Base-by-base conservation (phyloP, 2,113 vertebrate species). In the Myxocyprinus asiaticus region DNA sequence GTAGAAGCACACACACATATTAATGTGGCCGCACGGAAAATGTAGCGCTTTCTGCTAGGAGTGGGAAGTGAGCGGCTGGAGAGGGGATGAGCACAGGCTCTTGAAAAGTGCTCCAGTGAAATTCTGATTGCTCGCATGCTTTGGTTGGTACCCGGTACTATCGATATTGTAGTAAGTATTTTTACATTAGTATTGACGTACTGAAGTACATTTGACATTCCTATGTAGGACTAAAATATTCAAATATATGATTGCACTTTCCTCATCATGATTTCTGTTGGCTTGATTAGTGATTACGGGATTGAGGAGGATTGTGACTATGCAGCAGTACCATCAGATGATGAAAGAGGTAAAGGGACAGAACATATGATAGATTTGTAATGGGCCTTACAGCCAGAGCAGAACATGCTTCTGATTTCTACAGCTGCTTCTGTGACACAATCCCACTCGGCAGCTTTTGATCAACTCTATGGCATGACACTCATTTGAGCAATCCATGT, bases 391-490 rank as follows among this genome's bases (percentile, higher is more conserved):
- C 47, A 77, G 67, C 45, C 74, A 67, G 76, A 22, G 53, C 63
- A 12, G 22, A 78, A 75, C 50, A 65, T 8, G 59, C 65, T 59
- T 70, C 65, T 6, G 65, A 59, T 56, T 78, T 51, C 79, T 79
- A 44, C 76, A 71, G 69, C 66, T 81, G 79, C 56, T 33, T 77
- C 72, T 50, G 64, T 79, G 76, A 76, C 79, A 65, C 71, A 22
- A 61, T 5, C 15, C 66, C 62, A n/a, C 48, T 76, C 50, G 51
- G 12, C 79, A 58, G 79, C 71, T 67, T 84, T 81, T 81, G 79
- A 81, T 84, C 76, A 79, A 70, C 58, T 75, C 76, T 74, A 72
- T 72, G 70, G 58, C 65, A n/a, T 76, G 65, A 66, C 55, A 11
- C 76, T 78, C 56, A 48, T 78, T 81, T 65, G 44, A 61, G 70